Evolutionary conservation across 2,797 vertebrate genomes (phyloP).

Genomic region (Tadarida brasiliensis): DNA sequence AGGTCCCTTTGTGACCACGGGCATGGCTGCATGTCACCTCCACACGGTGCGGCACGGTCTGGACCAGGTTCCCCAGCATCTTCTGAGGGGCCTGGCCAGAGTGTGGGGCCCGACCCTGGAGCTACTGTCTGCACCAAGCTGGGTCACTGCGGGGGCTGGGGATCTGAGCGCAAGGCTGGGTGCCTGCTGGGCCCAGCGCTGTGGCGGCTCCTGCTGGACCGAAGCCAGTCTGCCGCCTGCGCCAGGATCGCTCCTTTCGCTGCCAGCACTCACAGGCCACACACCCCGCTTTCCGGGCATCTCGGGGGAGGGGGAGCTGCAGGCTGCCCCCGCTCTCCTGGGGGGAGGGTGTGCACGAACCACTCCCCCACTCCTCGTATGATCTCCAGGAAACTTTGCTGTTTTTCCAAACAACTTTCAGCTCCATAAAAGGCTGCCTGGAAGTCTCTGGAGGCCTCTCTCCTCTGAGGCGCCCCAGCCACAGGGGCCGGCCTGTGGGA

Average conservation of each 20-base stretch:
- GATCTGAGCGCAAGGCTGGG: neutral
- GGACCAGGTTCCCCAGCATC: neutral
- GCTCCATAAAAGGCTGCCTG: slow-evolving; percentile 78
- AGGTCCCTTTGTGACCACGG: slow-evolving; percentile 38
- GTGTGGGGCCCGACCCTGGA: neutral
- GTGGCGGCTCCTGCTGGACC: neutral
- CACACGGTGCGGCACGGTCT: neutral
- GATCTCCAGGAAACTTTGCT: slow-evolving; percentile 43
- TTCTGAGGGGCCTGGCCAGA: neutral
- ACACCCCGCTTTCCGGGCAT: neutral
- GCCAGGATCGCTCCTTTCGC: neutral
- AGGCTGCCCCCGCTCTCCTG: neutral
- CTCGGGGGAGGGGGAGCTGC: neutral
- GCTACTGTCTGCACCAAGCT: neutral
- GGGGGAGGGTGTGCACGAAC: neutral
- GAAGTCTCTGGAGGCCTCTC: neutral
- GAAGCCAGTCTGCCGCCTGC: neutral
- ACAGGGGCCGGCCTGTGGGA: neutral
- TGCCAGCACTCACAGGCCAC: neutral
- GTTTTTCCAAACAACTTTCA: slow-evolving; percentile 33
- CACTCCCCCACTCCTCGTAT: neutral
- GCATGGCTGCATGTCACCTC: neutral
- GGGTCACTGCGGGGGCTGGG: neutral
- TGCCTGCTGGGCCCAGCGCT: neutral
- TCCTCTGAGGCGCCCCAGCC: slow-evolving; percentile 10